These are phyloP conservation scores for Seira sanloemensis DNA, from an alignment of 2,888 invertebrate species.

Conservation along the genomic window DNA sequence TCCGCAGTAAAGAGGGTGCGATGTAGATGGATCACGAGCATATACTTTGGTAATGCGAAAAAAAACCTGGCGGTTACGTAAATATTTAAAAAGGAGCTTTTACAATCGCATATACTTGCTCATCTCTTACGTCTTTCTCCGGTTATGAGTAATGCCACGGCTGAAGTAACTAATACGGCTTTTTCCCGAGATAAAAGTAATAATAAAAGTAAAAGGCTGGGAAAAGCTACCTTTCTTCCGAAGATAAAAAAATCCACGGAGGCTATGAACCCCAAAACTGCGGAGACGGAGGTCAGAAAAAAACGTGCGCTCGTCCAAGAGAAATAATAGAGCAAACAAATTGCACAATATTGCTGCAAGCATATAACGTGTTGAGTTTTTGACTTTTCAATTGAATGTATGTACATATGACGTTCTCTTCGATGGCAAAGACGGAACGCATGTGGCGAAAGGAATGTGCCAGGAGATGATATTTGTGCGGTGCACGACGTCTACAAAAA, in stretches of 20 bases:
- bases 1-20: background rate
- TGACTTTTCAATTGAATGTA: slow-evolving; percentile 32
- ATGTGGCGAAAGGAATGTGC: background rate
- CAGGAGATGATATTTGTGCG: background rate
- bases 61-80: slow-evolving; percentile 42
- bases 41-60: background rate
- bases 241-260: background rate
- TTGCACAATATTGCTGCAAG: slow-evolving; percentile 3
- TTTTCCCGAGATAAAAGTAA: slow-evolving; percentile 22
- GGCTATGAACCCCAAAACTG: slow-evolving; percentile 6
- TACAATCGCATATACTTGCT: background rate
- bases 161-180: background rate
- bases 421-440: background rate
- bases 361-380: slow-evolving; percentile 13
- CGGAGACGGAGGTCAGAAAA: background rate
- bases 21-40: background rate
- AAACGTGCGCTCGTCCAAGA: background rate
- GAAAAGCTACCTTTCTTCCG: background rate
- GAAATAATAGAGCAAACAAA: slow-evolving; percentile 24
- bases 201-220: slow-evolving; percentile 35
- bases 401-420: too few relatives aligned
- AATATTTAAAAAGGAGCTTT: slow-evolving; percentile 49
- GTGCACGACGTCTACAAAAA: too few relatives aligned
- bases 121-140: background rate
- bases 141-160: background rate